These are phyloP conservation scores for Alces alces DNA, from an alignment of 2,113 vertebrate species.

Conservation along the genomic window DNA sequence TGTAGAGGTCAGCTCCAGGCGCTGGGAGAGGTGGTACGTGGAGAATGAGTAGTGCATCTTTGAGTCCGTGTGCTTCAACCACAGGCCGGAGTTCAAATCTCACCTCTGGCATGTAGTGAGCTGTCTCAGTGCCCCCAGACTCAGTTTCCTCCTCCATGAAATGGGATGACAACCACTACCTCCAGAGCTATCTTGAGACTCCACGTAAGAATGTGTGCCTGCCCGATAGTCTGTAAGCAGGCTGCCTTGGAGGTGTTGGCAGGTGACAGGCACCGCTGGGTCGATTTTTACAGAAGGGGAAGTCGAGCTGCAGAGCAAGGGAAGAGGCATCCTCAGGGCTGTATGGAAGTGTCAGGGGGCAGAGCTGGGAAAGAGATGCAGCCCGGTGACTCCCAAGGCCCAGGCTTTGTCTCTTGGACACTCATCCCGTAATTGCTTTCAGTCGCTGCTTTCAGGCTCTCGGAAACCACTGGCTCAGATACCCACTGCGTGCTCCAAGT, in stretches of 20 bases:
- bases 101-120: not conserved
- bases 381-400: slow-evolving; percentile 43
- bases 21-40: not conserved
- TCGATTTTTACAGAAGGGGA: not conserved
- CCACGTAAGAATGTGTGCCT: not conserved
- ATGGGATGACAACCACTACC: not conserved
- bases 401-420: slow-evolving; percentile 50
- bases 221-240: not conserved
- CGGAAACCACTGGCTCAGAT: slow-evolving; percentile 71
- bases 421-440: slow-evolving; percentile 68
- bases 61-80: accelerated
- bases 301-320: not conserved
- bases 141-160: not conserved
- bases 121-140: not conserved
- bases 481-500: slow-evolving; percentile 70
- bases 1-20: not conserved
- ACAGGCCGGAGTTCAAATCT: not conserved
- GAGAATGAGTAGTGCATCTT: accelerated
- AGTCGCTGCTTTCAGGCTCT: slow-evolving; percentile 56
- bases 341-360: not conserved
- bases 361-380: slow-evolving; percentile 35
- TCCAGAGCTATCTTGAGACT: not conserved
- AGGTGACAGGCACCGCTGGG: not conserved
- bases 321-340: not conserved
- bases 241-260: not conserved